Evolutionary conservation across 1,140 invertebrate species (phyloP), one percentile per base, ranked within the genome.

Genomic region (Globodera rostochiensis): DNA sequence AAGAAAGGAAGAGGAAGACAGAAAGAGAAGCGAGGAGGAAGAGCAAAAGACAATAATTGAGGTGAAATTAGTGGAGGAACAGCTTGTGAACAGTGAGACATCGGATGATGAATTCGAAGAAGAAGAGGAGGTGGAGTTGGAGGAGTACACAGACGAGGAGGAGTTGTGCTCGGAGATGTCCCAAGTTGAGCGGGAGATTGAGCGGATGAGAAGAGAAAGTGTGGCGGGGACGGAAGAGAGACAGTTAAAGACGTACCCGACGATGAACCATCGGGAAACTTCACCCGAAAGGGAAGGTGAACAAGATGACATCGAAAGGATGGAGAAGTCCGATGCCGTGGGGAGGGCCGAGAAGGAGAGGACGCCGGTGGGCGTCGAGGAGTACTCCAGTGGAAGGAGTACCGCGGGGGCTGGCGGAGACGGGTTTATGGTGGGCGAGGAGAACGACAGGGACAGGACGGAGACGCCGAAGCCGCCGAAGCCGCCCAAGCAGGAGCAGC

Each of bases 51-150:
- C 36, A 36, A 36, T 36, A 36, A 36, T 36, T 36, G 36, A 36
- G 36, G 36, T 36, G 2, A 0, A 36, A 36, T 11, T 71, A 7
- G 69, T 19, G 25, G 69, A 71, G 13, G 69, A 64, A 64, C 57
- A 71, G 69, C 50, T 78, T 4, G 77, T 64, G 11, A 78, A 78
- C 46, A 78, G 77, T 70, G 77, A 78, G 70, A 78, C 77, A 15
- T 69, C 77, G 11, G 77, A 78, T 15, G 77, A 78, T 45, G 77
- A 78, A 47, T 66, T 25, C 47, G 49, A 53, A 45, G 21, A 78
- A 15, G 21, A 71, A n/a, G 76, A 78, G 15, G n/a, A 78, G 11
- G 77, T n/a, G 49, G 64, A 66, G 3, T n/a, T 45, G 13, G 77
- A 66, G 6, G 64, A 69, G 19, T n/a, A 77, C 6, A 46, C 25